Evolutionary conservation across 2,797 vertebrate species (phyloP).

Genomic region (Potorous gilbertii): DNA sequence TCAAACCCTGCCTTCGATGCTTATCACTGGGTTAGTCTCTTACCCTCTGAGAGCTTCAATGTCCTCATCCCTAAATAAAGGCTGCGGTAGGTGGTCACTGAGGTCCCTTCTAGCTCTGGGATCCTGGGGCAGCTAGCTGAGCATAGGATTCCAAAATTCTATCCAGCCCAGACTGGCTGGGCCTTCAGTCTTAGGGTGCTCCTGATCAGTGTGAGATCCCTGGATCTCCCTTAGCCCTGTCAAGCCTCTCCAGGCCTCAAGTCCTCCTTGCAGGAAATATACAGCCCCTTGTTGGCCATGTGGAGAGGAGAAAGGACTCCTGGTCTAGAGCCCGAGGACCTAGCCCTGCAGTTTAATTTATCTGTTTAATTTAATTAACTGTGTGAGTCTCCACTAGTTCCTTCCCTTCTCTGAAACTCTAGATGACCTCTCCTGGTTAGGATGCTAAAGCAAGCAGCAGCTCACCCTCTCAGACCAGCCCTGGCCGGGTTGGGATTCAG

Average conservation of each 20-base stretch:
- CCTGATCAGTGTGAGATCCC: not conserved
- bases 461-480: too few relatives aligned
- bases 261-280: too few relatives aligned
- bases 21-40: not conserved
- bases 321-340: too few relatives aligned
- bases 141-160: too few relatives aligned
- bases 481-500: not conserved
- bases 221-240: too few relatives aligned
- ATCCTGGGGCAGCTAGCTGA: not conserved
- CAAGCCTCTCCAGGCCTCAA: too few relatives aligned
- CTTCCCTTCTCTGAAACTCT: not conserved
- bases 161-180: not conserved
- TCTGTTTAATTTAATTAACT: not conserved
- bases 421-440: not conserved
- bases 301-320: not conserved
- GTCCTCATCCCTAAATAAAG: not conserved
- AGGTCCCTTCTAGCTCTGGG: not conserved
- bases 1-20: not conserved
- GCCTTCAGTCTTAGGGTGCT: not conserved
- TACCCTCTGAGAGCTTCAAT: not conserved
- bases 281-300: not conserved
- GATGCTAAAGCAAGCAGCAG: not conserved
- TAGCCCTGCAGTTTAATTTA: too few relatives aligned
- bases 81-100: not conserved
- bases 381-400: not conserved